These are phyloP conservation scores for Drosophila fuyamai DNA, from an alignment of 1,140 invertebrate species.

Conservation along the genomic window DNA sequence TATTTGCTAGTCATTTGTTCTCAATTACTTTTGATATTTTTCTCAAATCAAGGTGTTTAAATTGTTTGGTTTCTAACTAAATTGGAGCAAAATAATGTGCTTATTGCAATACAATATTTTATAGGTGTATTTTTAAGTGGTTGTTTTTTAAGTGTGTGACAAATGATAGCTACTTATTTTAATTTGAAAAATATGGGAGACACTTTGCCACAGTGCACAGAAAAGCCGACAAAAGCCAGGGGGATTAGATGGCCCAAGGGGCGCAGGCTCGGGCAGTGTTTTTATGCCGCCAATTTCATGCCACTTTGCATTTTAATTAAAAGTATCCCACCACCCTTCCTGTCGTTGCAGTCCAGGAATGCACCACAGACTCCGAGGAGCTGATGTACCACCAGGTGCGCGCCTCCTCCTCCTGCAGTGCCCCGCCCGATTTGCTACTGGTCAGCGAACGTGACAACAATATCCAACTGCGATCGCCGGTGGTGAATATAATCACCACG, in stretches of 20 bases:
- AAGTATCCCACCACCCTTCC: conserved; percentile 36
- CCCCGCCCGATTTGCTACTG: conserved; percentile 81
- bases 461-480: conserved; percentile 77
- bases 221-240: conserved; percentile 18
- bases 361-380: conserved; percentile 84
- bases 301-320: conserved; percentile 83
- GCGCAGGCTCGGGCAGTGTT: conserved; percentile 12
- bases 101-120: no score
- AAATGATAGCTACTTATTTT: not conserved
- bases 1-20: no score
- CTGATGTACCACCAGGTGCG: conserved; percentile 84
- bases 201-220: conserved; percentile 13
- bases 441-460: conserved; percentile 84
- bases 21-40: no score
- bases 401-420: conserved; percentile 83
- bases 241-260: conserved; percentile 7
- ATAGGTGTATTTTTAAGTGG: no score
- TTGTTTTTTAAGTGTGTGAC: not conserved
- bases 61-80: no score
- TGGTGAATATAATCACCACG: conserved; percentile 82
- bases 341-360: conserved; percentile 81
- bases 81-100: no score
- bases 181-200: not conserved
- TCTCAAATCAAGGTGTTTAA: no score
- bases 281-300: conserved; percentile 72